Conservation (phyloP, 2,888 invertebrate species). For the Acanthosepion lycidas region DNA sequence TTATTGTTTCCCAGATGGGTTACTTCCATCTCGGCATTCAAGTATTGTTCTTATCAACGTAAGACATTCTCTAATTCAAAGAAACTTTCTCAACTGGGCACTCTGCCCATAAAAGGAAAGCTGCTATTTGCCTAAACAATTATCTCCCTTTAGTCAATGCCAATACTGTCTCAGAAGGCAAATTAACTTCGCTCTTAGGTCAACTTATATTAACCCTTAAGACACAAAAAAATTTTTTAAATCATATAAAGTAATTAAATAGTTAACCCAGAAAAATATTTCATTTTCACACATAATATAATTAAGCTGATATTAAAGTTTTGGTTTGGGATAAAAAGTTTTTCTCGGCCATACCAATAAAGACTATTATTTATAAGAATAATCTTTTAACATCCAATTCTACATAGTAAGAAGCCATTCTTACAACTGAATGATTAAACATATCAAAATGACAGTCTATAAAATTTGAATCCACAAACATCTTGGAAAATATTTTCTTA, state of each 20-base stretch:
- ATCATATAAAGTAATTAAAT: too few species aligned
- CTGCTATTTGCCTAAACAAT: conserved; percentile 4
- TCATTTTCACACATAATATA: background rate
- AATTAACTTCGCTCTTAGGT: background rate
- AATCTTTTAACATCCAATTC: background rate
- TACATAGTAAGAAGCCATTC: background rate
- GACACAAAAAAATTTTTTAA: background rate
- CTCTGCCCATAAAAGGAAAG: background rate
- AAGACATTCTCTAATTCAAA: background rate
- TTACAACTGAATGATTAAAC: background rate
- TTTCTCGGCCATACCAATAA: background rate
- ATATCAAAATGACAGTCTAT: background rate
- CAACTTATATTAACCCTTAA: background rate
- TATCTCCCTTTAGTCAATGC: conserved; percentile 33
- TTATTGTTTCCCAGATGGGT: background rate
- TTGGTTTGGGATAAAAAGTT: background rate
- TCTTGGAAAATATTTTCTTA: background rate
- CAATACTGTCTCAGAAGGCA: background rate
- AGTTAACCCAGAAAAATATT: too few species aligned
- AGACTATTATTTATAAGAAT: background rate
- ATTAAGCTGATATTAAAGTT: background rate
- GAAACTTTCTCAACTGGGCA: background rate
- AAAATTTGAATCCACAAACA: background rate
- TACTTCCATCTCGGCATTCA: background rate
- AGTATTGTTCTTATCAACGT: background rate